These are phyloP conservation scores for Scotopteryx bipunctaria DNA, from an alignment of 2,888 invertebrate species.

Conservation along the genomic window DNA sequence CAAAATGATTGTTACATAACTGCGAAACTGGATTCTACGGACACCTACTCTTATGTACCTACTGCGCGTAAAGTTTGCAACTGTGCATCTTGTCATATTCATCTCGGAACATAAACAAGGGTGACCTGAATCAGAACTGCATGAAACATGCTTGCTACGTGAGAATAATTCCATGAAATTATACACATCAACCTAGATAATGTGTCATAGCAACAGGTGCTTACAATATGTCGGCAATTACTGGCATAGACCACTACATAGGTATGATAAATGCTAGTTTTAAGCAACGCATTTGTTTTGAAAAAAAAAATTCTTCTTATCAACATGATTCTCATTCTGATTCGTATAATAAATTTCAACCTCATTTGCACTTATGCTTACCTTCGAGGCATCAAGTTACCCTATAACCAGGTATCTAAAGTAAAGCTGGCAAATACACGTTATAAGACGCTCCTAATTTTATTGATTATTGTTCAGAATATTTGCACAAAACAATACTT, in stretches of 20 bases:
- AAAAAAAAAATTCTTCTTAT: background rate
- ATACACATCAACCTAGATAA: conserved; percentile 3
- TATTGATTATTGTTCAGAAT: background rate
- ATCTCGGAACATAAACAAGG: conserved; percentile 20
- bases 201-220: conserved; percentile 13
- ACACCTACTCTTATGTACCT: background rate
- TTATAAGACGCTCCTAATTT: conserved; percentile 1
- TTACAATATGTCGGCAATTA: conserved; percentile 10
- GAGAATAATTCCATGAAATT: conserved; percentile 18
- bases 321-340: background rate
- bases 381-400: conserved; percentile 17
- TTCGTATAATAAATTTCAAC: conserved; percentile 6
- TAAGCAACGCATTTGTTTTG: conserved; percentile 8
- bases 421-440: conserved; percentile 20
- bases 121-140: conserved; percentile 8
- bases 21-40: conserved; percentile 21
- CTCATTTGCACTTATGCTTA: conserved; percentile 9
- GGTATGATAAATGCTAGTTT: conserved; percentile 9
- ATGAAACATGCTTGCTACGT: conserved; percentile 21
- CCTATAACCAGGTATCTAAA: background rate
- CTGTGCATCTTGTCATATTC: conserved; percentile 25
- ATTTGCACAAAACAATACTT: background rate
- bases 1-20: conserved; percentile 27
- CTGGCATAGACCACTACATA: conserved; percentile 13
- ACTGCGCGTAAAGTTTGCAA: conserved; percentile 10